Percentiles rank a stretch among this genome's conserved stretches.
phyloP scores from a whole-genome alignment of 2,888 invertebrate genomes.

The Zygogramma bicolorata region DNA sequence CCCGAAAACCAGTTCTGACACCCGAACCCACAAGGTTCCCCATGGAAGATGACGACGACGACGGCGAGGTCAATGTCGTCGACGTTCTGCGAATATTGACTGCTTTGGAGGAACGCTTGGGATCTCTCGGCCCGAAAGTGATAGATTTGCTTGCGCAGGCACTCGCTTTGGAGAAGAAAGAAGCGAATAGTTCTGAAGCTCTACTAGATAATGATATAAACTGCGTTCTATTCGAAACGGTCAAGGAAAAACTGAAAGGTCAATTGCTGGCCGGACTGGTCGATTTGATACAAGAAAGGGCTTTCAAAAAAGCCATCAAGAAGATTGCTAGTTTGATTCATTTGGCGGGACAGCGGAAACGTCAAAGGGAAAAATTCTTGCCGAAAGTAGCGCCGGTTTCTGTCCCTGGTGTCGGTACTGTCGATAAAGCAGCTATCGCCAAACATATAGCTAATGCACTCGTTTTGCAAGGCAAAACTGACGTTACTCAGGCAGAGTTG shows the following conservation, averaged over 20 bases:
- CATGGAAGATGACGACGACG: constrained; percentile 67
- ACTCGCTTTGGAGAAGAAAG: constrained; percentile 79
- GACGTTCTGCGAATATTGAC: constrained; percentile 81
- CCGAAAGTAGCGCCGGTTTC: constrained; percentile 67
- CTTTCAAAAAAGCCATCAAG: constrained; percentile 81
- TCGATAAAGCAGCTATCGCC: constrained; percentile 84
- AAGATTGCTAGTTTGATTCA: constrained; percentile 82
- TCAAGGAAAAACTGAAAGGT: constrained; percentile 84
- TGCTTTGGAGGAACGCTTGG: constrained; percentile 85
- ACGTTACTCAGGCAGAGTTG: constrained; percentile 83
- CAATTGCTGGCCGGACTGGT: constrained; percentile 64
- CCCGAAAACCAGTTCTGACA: constrained; percentile 52
- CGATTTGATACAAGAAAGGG: constrained; percentile 73
- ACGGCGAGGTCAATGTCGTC: constrained; percentile 72
- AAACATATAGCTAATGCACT: constrained; percentile 85
- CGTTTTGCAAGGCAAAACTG: constrained; percentile 83
- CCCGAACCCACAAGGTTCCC: constrained; percentile 14
- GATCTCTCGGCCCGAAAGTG: constrained; percentile 86
- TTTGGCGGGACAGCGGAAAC: constrained; percentile 71
- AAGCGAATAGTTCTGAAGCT: constrained; percentile 81
- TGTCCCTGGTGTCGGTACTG: constrained; percentile 78
- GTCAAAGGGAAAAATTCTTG: constrained; percentile 58
- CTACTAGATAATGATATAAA: constrained; percentile 79
- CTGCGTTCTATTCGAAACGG: constrained; percentile 84
- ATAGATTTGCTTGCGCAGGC: constrained; percentile 83